phyloP scores from a whole-genome alignment of 2,888 invertebrate species.

The Phortica okadai region DNA sequence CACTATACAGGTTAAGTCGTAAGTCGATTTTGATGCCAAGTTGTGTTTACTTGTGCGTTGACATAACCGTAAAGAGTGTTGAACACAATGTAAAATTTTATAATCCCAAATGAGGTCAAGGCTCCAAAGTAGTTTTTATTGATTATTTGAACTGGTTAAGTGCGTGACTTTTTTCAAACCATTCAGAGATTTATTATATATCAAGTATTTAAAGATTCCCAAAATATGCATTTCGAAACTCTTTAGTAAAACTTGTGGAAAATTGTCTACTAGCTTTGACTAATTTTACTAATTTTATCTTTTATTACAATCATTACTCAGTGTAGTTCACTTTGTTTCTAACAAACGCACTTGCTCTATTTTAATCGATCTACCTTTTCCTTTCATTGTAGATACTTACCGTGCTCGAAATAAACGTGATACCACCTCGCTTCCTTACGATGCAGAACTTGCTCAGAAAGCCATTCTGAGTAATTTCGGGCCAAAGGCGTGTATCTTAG shows the following conservation, averaged over 20 bases:
- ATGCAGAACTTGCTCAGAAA: conserved; percentile 87
- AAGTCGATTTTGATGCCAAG: not conserved
- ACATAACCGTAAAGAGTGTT: conserved; percentile 46
- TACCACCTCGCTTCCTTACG: conserved; percentile 77
- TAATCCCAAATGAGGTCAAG: conserved; percentile 61
- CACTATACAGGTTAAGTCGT: not conserved
- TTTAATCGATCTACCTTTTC: conserved; percentile 5
- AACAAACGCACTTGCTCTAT: not conserved
- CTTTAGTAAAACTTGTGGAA: conserved; percentile 31
- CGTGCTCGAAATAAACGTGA: conserved; percentile 81
- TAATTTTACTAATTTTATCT: conserved; percentile 47
- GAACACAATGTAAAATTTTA: not conserved
- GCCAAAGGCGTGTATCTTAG: conserved; percentile 86
- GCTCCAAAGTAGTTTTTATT: conserved; percentile 46
- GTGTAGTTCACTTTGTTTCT: conserved; percentile 28
- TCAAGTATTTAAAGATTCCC: not conserved
- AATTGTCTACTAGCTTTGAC: conserved; percentile 25
- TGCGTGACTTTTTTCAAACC: not conserved
- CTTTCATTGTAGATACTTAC: conserved; percentile 81
- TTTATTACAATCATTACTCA: conserved; percentile 38
- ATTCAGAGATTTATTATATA: not conserved
- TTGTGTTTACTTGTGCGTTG: conserved; percentile 55
- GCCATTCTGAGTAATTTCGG: conserved; percentile 87
- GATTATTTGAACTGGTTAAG: conserved; percentile 18
- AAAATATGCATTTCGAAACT: not conserved